phyloP scores from a whole-genome alignment of 2,113 vertebrate genomes.

The Tinamus guttatus region DNA sequence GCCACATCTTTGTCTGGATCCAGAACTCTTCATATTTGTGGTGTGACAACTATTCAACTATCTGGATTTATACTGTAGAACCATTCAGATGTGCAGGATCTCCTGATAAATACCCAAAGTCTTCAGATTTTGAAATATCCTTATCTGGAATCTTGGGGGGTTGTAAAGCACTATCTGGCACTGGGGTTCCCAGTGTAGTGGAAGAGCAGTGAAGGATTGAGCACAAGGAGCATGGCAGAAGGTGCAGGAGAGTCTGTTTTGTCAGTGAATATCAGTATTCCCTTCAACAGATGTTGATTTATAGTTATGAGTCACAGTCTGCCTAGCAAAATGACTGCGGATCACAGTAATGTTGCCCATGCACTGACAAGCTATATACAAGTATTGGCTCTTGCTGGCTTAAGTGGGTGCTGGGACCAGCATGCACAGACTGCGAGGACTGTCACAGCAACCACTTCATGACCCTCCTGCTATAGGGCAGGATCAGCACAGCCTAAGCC shows the following conservation, averaged over 20 bases:
- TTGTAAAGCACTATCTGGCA: not conserved
- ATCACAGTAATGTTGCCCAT: not conserved
- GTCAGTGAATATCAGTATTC: not conserved
- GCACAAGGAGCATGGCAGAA: not conserved
- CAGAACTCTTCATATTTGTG: not conserved
- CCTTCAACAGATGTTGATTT: not conserved
- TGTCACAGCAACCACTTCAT: not conserved
- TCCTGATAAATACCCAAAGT: not conserved
- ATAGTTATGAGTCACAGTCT: not conserved
- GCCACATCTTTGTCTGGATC: not conserved
- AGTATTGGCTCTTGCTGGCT: not conserved
- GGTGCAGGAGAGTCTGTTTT: not conserved
- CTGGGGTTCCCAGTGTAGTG: not conserved
- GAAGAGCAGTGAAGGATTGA: not conserved
- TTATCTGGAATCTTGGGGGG: not conserved
- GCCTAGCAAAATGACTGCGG: fast-evolving
- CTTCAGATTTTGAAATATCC: not conserved
- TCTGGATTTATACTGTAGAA: not conserved
- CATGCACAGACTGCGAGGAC: fast-evolving
- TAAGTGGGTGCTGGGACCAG: not conserved
- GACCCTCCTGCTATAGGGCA: not conserved
- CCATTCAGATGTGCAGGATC: not conserved
- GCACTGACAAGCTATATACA: not conserved
- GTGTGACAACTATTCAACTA: not conserved
- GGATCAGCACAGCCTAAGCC: fast-evolving